These are phyloP conservation scores for Drosophila sproati DNA, from an alignment of 1,140 invertebrate species.

Conservation along the genomic window DNA sequence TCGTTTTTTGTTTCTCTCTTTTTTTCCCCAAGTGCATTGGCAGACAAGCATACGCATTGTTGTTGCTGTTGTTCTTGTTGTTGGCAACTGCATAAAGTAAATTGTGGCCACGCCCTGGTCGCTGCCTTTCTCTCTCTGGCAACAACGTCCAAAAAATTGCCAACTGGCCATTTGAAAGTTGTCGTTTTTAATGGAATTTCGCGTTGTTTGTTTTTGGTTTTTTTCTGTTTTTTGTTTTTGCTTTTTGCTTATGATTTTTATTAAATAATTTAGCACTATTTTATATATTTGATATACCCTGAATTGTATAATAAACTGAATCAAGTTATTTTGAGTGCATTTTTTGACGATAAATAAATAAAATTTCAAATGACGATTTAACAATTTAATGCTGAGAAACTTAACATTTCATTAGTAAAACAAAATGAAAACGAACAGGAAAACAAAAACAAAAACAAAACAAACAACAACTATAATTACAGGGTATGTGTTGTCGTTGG, in stretches of 20 bases:
- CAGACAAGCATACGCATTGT: conserved; percentile 22
- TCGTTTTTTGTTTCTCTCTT: not conserved
- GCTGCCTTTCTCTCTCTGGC: conserved; percentile 37
- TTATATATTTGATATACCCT: too few species aligned
- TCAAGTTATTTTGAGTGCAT: too few species aligned
- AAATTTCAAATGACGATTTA: too few species aligned
- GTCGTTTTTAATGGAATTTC: conserved; percentile 8
- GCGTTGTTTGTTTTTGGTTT: not conserved
- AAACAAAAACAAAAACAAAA: too few species aligned
- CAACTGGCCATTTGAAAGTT: conserved; percentile 41
- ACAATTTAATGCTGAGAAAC: too few species aligned
- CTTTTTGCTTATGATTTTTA: not conserved
- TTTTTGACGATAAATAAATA: too few species aligned
- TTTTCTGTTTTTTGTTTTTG: not conserved
- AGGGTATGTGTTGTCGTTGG: not conserved
- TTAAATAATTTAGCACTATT: not conserved
- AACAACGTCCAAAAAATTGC: not conserved
- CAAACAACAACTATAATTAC: not conserved
- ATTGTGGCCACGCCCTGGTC: conserved; percentile 44
- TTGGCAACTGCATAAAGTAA: conserved; percentile 18
- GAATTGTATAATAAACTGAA: too few species aligned
- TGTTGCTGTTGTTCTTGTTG: conserved; percentile 25
- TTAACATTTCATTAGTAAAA: too few species aligned
- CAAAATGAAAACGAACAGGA: too few species aligned
- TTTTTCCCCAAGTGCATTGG: conserved; percentile 12